These are phyloP conservation scores for Myiagra hebetior DNA, from an alignment of 2,113 vertebrate species.

Conservation along the genomic window DNA sequence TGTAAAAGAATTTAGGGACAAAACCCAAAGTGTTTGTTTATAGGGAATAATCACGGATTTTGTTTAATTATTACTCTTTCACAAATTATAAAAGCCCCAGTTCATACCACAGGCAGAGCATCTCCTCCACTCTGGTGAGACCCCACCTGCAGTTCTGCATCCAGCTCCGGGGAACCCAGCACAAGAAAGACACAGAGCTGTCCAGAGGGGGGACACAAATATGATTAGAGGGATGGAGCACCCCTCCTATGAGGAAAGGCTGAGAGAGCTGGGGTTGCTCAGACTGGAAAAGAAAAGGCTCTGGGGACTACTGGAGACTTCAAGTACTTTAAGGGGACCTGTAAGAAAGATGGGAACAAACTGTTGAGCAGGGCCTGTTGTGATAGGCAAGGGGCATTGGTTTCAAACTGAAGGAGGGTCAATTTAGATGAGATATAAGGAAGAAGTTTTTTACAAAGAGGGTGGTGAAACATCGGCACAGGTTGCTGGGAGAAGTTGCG, in stretches of 20 bases:
- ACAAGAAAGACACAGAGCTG: background rate
- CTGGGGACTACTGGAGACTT: background rate
- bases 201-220: background rate
- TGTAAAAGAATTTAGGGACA: background rate
- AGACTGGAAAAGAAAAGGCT: background rate
- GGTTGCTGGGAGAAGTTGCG: background rate
- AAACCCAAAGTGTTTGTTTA: background rate
- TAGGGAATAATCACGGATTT: background rate
- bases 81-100: background rate
- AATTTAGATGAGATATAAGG: background rate
- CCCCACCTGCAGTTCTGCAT: background rate
- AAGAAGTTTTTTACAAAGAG: background rate
- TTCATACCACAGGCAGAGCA: background rate
- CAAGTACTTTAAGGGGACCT: background rate
- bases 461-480: background rate
- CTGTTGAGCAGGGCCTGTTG: background rate
- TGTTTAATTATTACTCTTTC: background rate
- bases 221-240: background rate
- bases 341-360: background rate
- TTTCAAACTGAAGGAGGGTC: background rate
- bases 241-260: background rate
- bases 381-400: background rate
- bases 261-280: background rate
- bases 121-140: background rate
- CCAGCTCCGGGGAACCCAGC: background rate